These are phyloP conservation scores for Platichthys stellatus DNA, from an alignment of 2,113 vertebrate genomes.

Conservation along the genomic window DNA sequence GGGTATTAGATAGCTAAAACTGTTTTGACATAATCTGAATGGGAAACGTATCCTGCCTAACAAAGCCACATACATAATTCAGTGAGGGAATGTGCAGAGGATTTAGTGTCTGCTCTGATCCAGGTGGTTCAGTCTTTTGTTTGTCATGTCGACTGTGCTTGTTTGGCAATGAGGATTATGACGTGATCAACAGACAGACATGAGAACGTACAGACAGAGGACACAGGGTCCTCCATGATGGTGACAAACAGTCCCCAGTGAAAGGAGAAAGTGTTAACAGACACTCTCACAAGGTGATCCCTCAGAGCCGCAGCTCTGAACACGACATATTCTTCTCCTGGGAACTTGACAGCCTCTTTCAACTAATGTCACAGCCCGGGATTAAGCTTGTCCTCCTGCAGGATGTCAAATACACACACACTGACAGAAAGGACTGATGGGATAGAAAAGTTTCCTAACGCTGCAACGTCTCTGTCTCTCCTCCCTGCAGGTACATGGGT, in stretches of 20 bases:
- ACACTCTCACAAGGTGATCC: conserved; percentile 22
- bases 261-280: background rate
- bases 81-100: conserved; percentile 34
- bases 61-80: conserved; percentile 50
- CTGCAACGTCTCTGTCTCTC: conserved; percentile 36
- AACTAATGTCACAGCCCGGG: conserved; percentile 18
- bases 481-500: conserved; percentile 91
- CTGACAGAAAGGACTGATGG: conserved; percentile 5
- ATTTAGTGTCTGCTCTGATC: conserved; percentile 39
- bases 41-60: conserved; percentile 24
- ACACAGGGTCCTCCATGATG: background rate
- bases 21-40: conserved; percentile 48
- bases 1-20: conserved; percentile 31
- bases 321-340: conserved; percentile 31
- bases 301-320: conserved; percentile 25
- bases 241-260: background rate
- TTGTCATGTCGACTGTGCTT: conserved; percentile 31
- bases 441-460: conserved; percentile 24
- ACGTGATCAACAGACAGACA: background rate
- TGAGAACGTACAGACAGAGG: background rate
- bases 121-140: conserved; percentile 40
- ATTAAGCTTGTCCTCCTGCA: conserved; percentile 30
- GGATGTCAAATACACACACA: background rate
- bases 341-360: conserved; percentile 32
- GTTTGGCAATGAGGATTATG: conserved; percentile 2